These are phyloP conservation scores for Lycaon pictus DNA, from an alignment of 2,113 vertebrate genomes.

Conservation along the genomic window DNA sequence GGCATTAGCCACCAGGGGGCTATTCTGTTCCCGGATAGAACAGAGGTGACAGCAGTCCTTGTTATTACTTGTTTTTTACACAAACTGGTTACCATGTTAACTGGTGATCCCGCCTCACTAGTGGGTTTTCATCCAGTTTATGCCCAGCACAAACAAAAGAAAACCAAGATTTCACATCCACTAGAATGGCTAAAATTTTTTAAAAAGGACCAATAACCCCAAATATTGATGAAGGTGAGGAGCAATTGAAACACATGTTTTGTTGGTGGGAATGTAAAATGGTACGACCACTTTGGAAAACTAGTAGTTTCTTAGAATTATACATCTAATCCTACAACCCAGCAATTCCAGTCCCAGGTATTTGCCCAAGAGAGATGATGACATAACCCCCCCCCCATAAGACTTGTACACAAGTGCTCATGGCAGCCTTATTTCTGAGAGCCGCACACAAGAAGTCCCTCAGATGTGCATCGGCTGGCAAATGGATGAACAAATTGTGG, in stretches of 20 bases:
- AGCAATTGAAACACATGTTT: background rate
- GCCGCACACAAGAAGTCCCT: background rate
- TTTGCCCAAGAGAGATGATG: conserved; percentile 13
- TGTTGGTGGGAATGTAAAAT: background rate
- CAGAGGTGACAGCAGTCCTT: background rate
- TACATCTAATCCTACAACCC: background rate
- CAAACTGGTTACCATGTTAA: background rate
- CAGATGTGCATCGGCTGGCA: background rate
- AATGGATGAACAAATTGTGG: conserved; percentile 26
- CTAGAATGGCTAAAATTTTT: background rate
- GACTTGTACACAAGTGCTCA: background rate
- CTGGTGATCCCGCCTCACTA: background rate
- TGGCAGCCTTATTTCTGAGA: conserved; percentile 32
- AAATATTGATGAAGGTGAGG: background rate
- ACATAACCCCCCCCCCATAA: background rate
- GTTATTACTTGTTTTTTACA: background rate
- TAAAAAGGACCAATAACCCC: background rate
- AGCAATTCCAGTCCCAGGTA: background rate
- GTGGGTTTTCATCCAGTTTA: conserved; percentile 14
- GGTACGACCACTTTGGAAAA: conserved; percentile 48
- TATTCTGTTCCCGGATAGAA: background rate
- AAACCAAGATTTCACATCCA: conserved; percentile 10
- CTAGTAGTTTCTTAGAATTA: background rate
- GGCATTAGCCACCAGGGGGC: background rate
- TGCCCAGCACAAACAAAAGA: conserved; percentile 40